Conservation (phyloP, 2,797 vertebrate species). For the Platyrinchus mystaceus region DNA sequence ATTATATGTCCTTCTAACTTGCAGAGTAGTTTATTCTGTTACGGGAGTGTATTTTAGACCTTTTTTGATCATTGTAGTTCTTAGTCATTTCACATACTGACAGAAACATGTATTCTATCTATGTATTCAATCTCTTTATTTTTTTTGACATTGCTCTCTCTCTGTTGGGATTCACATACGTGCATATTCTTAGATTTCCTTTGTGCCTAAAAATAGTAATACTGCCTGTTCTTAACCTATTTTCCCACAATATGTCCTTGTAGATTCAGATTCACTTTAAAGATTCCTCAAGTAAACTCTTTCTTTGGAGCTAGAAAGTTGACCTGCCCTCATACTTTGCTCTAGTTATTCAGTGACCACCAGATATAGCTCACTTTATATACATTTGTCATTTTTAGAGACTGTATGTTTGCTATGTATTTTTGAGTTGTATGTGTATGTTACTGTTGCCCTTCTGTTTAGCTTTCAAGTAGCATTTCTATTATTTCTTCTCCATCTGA, state of each 20-base stretch:
- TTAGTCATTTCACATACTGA: not conserved
- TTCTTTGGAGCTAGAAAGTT: not conserved
- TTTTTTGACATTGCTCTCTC: not conserved
- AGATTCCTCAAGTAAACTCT: constrained; percentile 20
- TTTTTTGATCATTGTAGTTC: not conserved
- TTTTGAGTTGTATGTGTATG: not conserved
- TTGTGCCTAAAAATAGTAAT: constrained; percentile 30
- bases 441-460: not conserved
- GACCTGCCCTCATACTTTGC: not conserved
- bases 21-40: not conserved
- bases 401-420: not conserved
- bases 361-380: not conserved
- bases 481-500: not conserved
- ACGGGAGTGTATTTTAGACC: not conserved
- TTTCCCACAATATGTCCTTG: constrained; percentile 20
- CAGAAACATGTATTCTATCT: not conserved
- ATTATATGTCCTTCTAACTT: not conserved
- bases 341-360: not conserved
- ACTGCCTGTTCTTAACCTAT: constrained; percentile 48
- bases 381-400: not conserved
- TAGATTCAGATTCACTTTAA: constrained; percentile 37
- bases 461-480: not conserved
- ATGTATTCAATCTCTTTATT: not conserved
- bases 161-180: constrained; percentile 20
- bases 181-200: constrained; percentile 34